phyloP scores from a whole-genome alignment of 2,113 vertebrate species.

The Anarrhichthys ocellatus region DNA sequence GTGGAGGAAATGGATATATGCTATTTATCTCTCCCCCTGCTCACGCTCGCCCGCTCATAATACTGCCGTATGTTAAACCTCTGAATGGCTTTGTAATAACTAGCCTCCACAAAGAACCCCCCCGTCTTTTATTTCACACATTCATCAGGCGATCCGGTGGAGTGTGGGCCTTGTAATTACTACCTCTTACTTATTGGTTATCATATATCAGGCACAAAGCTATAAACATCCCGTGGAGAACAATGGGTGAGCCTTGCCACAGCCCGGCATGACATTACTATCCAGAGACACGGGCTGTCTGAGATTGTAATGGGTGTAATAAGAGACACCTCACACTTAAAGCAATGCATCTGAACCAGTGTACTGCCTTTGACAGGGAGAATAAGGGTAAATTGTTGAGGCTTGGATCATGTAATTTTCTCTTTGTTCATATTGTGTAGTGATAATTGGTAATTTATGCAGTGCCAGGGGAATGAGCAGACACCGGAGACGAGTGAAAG shows the following conservation, averaged over 20 bases:
- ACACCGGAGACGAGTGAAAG: constrained; percentile 31
- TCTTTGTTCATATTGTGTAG: constrained; percentile 63
- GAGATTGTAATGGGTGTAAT: constrained; percentile 79
- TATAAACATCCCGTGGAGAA: constrained; percentile 77
- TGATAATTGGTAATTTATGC: constrained; percentile 49
- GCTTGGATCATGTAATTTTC: constrained; percentile 70
- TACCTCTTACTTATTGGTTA: constrained; percentile 79
- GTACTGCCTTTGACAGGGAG: constrained; percentile 61
- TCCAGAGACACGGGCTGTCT: constrained; percentile 59
- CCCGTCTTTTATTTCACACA: constrained; percentile 80
- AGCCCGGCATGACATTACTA: constrained; percentile 67
- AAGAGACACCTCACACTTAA: constrained; percentile 75
- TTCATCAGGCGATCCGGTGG: constrained; percentile 68
- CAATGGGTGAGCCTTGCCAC: constrained; percentile 75
- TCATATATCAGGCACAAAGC: constrained; percentile 79
- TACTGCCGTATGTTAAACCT: constrained; percentile 55
- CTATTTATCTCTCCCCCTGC: constrained; percentile 64
- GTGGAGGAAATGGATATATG: constrained; percentile 66
- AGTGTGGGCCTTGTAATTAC: constrained; percentile 81
- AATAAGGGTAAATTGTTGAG: constrained; percentile 74
- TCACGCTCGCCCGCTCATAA: constrained; percentile 23
- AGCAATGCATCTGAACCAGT: constrained; percentile 73
- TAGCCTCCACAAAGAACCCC: constrained; percentile 62
- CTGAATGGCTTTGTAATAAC: constrained; percentile 72
- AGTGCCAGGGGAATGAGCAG: constrained; percentile 24